Conservation (phyloP, 1,140 invertebrate species). For the Onthophagus taurus region DNA sequence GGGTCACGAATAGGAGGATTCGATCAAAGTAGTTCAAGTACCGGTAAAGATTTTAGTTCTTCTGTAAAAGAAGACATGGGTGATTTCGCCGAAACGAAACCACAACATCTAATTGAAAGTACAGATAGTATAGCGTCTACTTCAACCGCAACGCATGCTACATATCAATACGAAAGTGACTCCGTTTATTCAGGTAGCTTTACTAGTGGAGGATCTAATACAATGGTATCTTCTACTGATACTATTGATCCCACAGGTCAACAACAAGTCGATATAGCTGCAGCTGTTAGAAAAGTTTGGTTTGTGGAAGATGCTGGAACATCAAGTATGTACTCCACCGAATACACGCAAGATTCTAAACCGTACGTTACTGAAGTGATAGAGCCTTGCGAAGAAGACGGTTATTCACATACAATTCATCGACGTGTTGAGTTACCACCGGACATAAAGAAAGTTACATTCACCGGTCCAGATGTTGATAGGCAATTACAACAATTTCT, state of each 20-base stretch:
- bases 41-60: conserved; percentile 40
- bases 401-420: conserved; percentile 39
- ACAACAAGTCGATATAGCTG: conserved; percentile 30
- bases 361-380: conserved; percentile 42
- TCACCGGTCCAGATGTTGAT: conserved; percentile 44
- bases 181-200: conserved; percentile 73
- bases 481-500: conserved; percentile 42
- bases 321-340: conserved; percentile 21
- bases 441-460: conserved; percentile 45
- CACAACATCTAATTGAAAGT: conserved; percentile 43
- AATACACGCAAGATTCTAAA: conserved; percentile 32
- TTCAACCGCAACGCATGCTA: conserved; percentile 68
- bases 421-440: conserved; percentile 42
- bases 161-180: conserved; percentile 73
- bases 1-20: conserved; percentile 35
- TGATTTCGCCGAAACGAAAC: conserved; percentile 35
- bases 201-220: conserved; percentile 65
- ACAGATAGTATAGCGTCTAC: conserved; percentile 58
- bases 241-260: conserved; percentile 44
- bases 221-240: conserved; percentile 62
- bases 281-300: conserved; percentile 37
- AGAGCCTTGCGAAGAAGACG: conserved; percentile 35
- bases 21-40: conserved; percentile 40
- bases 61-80: conserved; percentile 38
- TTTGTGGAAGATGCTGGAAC: conserved; percentile 31